Base-by-base conservation (phyloP, 2,888 invertebrate genomes). In the Volucella bombylans region DNA sequence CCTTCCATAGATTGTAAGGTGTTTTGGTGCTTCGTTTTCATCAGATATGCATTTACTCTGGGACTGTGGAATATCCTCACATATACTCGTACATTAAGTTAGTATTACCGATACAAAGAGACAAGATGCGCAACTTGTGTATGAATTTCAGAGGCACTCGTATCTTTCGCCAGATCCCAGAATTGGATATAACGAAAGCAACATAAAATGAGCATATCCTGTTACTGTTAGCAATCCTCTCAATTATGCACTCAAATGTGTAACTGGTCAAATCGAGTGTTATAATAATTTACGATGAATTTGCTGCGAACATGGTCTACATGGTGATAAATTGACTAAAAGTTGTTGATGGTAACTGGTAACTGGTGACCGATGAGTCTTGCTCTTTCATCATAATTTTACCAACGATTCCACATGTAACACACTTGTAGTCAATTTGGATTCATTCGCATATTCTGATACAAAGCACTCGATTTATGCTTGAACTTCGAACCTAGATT, bases 211-310 rank as follows among this genome's bases (percentile, higher is more conserved):
- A 31, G 14, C 47, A 78, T 50, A 14, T 38, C 15, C 62, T 11
- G 55, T 69, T 61, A 52, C 64, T 65, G 81, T 12, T 50, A 71
- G 23, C 71, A 78, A 78, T 59, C 41, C 41, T 59, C 47, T 71
- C 71, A 72, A 67, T 67, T 77, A 78, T 65, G 78, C 71, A 65
- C 67, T 78, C 78, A 82, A 77, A 72, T 72, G 61, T 71, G 82
- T 77, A 67, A 54, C 72, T 55, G 71, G 78, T 72, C 72, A 72
- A 78, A 82, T 72, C 61, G 65, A 59, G 61, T 59, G 61, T 67
- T 82, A 64, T 72, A 62, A 55, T 50, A 82, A 78, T 67, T 71
- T 62, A 69, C 68, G 45, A 64, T 69, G 43, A 49, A 59, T 76
- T 55, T 81, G 76, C 15, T 64, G 59, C 47, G 38, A 62, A 14